These are phyloP conservation scores for Myrmecobius fasciatus DNA, from an alignment of 2,113 vertebrate species.

Conservation along the genomic window DNA sequence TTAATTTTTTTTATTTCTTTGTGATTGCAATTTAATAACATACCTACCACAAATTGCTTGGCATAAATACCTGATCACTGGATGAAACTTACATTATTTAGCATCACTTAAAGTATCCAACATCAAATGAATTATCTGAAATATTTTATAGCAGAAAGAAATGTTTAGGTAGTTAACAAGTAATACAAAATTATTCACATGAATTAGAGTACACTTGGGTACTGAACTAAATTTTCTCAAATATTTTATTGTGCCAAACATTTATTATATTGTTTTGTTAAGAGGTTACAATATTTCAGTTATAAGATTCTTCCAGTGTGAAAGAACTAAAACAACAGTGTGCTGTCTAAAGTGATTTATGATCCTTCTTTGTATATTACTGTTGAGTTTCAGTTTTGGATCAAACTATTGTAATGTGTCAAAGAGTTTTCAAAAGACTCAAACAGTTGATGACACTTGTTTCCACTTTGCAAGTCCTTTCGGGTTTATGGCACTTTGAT, in stretches of 20 bases:
- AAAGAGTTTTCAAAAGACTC: conserved; percentile 81
- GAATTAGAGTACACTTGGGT: neutral
- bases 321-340: conserved; percentile 72
- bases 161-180: conserved; percentile 18
- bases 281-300: conserved; percentile 60
- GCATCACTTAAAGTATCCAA: neutral
- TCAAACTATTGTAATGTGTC: conserved; percentile 83
- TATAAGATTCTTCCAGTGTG: conserved; percentile 75
- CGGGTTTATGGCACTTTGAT: conserved; percentile 82
- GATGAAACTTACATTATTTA: neutral
- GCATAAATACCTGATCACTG: neutral
- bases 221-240: conserved; percentile 44
- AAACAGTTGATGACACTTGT: conserved; percentile 86
- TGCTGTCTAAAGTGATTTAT: conserved; percentile 87
- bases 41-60: neutral
- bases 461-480: conserved; percentile 85
- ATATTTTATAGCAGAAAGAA: conserved; percentile 23
- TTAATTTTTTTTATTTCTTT: neutral
- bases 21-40: conserved; percentile 22
- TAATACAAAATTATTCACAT: conserved; percentile 1
- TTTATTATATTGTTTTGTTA: conserved; percentile 51
- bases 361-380: conserved; percentile 83
- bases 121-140: conserved; percentile 13
- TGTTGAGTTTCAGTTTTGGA: conserved; percentile 82
- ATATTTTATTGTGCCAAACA: conserved; percentile 39